Evolutionary conservation across 1,140 invertebrate genomes (phyloP).

Genomic region (Zeugodacus cucurbitae): DNA sequence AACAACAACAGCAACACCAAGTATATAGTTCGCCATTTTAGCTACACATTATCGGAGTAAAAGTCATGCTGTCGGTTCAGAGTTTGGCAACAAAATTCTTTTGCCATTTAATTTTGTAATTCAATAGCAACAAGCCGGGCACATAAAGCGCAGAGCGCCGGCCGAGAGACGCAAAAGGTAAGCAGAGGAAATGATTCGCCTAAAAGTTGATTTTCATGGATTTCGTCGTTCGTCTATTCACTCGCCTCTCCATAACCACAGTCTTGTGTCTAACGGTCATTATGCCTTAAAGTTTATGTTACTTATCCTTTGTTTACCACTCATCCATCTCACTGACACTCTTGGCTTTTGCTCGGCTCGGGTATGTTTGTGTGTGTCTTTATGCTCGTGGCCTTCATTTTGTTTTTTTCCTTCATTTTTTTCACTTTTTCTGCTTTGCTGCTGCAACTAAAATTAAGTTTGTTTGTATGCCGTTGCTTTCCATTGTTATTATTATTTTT

Average conservation of each 20-base stretch:
- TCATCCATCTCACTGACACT: background rate
- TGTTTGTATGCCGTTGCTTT: background rate
- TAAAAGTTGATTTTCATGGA: background rate
- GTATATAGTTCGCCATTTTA: no score
- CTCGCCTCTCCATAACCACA: background rate
- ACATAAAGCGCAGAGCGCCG: background rate
- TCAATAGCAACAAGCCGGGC: background rate
- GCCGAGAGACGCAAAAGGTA: background rate
- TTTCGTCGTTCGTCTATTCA: background rate
- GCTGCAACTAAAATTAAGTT: background rate
- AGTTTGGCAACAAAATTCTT: background rate
- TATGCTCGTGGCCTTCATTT: background rate
- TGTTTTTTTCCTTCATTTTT: background rate
- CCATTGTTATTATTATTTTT: background rate
- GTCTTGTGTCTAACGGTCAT: background rate
- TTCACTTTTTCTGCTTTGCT: background rate
- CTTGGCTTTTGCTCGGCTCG: background rate
- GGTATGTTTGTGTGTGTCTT: background rate
- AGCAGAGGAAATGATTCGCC: background rate
- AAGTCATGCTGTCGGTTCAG: background rate
- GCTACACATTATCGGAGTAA: background rate
- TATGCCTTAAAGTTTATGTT: background rate
- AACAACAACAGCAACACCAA: background rate
- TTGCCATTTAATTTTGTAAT: constrained; percentile 1
- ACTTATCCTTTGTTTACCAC: background rate